Base-by-base conservation (phyloP, 2,888 invertebrate genomes). In the Noctua comes region DNA sequence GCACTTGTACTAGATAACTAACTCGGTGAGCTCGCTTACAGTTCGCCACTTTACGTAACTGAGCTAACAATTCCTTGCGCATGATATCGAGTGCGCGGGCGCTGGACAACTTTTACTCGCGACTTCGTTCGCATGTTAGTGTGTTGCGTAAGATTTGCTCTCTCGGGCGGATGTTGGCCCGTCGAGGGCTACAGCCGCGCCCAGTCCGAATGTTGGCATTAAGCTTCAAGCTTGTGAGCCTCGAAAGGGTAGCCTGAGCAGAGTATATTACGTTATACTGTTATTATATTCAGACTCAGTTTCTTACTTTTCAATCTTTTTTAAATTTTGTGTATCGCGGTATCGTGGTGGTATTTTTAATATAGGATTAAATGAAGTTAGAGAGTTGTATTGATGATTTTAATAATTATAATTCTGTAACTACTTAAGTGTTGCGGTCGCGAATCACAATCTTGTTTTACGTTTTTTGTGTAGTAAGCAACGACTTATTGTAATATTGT, bases 81-180 rank as follows among this genome's bases (percentile, higher is more conserved):
- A 13, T 18, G 57, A 18, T 71, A 83, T 64, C 36, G 59, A 46
- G 5, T 21, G 31, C 18, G 59, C 16, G 59, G 40, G 1, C n/a
- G 21, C 8, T 46, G 27, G 21, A 65, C 68, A 40, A 81, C 74
- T 82, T 81, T 85, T 85, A 74, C 82, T 54, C 4, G 16, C 65
- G 66, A 40, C 54, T 82, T 65, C 76, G 27, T 54, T 40, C 79
- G 82, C 76, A 48, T 79, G 57, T 64, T 64, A 57, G 65, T 4
- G 66, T 4, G 59, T 79, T 83, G 27, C 57, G 51, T 83, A 83
- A 79, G 16, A 2, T 11, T 3, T 10, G 24, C 77, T 83, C 79
- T 83, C 77, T 18, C 79, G 76, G 40, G 1, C n/a, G 31, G 3
- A 24, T 21, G 59, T 18, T 18, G 74, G 8, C 43, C 18, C 1